Evolutionary conservation across 2,888 invertebrate species (phyloP), one percentile per base, ranked within the genome.

Genomic region (Linyphia triangularis): DNA sequence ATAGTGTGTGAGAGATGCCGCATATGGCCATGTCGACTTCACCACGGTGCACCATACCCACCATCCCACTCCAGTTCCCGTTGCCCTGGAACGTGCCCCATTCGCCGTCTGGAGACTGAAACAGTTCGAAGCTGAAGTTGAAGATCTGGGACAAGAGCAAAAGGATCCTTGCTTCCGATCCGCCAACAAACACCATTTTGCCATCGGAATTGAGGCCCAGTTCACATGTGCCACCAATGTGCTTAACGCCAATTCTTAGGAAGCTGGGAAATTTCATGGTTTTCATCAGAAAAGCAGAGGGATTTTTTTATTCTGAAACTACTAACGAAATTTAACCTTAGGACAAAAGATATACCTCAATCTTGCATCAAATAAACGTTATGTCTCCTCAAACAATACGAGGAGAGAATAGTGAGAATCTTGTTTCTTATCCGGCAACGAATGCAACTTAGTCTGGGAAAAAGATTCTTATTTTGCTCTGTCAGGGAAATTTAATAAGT

Each of bases 21-120:
- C 81, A 67, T 0, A 81, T 5, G 4, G 59, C 69, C n/a, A 81
- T 59, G 43, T 57, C 51, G 13, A 33, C 69, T 30, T 70, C 81
- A 2, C 81, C 57, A 4, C 59, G n/a, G 3, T 59, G 57, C 1
- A 81, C 16, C 33, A 69, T 33, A 10, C 81, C 81, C 24, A 69
- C 22, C 22, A 81, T 1, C 7, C 69, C 81, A 2, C 33, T 69
- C 69, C 69, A 81, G n/a, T 43, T 81, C 5, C 69, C 81, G 22
- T n/a, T 26, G 0, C 1, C 9, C 2, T 0, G 0, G 1, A 19
- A n/a, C 0, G 0, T 28, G 1, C 81, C 81, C 69, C 81, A 81
- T 1, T 59, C n/a, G n/a, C n/a, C 37, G 33, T 69, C 81, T 10
- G 22, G 13, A n/a, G 81, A 33, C 2, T n/a, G 24, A 2, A 69